A percentile compares a stretch with the other conserved stretches of the same genome.
These are phyloP conservation scores for Alces alces DNA, from an alignment of 2,113 vertebrate genomes.

Conservation along the genomic window DNA sequence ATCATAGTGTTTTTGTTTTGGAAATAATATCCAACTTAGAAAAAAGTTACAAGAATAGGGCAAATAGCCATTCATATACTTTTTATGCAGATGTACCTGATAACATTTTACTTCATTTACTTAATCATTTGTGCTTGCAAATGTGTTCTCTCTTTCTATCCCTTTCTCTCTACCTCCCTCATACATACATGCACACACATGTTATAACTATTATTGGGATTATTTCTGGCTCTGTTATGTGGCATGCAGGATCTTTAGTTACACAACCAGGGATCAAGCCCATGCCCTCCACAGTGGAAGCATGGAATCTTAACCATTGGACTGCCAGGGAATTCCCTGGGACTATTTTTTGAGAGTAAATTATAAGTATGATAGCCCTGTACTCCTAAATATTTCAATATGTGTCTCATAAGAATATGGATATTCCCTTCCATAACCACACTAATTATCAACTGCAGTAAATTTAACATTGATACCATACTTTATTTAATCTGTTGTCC, in stretches of 20 bases:
- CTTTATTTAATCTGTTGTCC: not conserved
- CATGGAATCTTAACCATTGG: not conserved
- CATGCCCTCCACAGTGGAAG: not conserved
- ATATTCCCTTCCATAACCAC: not conserved
- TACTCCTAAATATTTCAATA: not conserved
- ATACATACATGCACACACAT: not conserved
- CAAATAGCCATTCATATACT: not conserved
- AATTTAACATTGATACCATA: not conserved
- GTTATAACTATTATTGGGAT: not conserved
- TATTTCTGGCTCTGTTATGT: not conserved
- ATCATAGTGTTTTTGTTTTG: not conserved
- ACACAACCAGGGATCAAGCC: not conserved
- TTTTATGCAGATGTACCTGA: not conserved
- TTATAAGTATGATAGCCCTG: not conserved
- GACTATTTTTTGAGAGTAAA: not conserved
- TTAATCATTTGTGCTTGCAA: not conserved
- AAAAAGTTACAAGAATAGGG: not conserved
- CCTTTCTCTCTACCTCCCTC: not conserved
- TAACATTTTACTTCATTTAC: not conserved
- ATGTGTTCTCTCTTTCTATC: not conserved
- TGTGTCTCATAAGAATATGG: not conserved
- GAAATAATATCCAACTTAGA: not conserved
- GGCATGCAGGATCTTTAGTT: not conserved
- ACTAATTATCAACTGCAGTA: not conserved
- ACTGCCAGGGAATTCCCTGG: not conserved